Conservation (phyloP, 2,888 invertebrate species). For the Cataglyphis livida region DNA sequence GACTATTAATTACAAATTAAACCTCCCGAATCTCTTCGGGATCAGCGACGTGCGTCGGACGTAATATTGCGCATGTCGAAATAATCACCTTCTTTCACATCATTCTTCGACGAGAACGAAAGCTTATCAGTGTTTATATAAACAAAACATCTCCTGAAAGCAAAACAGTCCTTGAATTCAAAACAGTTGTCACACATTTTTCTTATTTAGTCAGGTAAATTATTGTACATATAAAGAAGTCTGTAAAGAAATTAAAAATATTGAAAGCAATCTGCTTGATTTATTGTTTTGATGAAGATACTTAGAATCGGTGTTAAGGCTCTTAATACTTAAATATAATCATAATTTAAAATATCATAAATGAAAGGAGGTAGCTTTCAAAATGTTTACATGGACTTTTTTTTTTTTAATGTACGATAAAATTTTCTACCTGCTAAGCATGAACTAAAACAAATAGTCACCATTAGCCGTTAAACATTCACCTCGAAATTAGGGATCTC, state of each 20-base stretch:
- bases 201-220: not conserved
- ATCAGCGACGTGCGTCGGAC: slow-evolving; percentile 28
- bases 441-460: not conserved
- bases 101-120: not conserved
- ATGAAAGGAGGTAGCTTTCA: not conserved
- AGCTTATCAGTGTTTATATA: not conserved
- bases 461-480: not conserved
- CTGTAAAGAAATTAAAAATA: not conserved
- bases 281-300: not conserved
- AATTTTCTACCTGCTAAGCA: not conserved
- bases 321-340: not conserved
- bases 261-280: not conserved
- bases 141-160: not conserved
- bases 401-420: not conserved
- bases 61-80: slow-evolving; percentile 31
- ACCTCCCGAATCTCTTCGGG: slow-evolving; percentile 68
- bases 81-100: not conserved
- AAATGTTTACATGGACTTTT: no score
- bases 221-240: not conserved
- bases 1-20: slow-evolving; percentile 78
- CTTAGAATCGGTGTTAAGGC: not conserved
- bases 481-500: not conserved
- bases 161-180: not conserved
- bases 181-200: not conserved
- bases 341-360: not conserved